Base-by-base conservation (phyloP, 1,140 invertebrate genomes). In the Sinella curviseta region DNA sequence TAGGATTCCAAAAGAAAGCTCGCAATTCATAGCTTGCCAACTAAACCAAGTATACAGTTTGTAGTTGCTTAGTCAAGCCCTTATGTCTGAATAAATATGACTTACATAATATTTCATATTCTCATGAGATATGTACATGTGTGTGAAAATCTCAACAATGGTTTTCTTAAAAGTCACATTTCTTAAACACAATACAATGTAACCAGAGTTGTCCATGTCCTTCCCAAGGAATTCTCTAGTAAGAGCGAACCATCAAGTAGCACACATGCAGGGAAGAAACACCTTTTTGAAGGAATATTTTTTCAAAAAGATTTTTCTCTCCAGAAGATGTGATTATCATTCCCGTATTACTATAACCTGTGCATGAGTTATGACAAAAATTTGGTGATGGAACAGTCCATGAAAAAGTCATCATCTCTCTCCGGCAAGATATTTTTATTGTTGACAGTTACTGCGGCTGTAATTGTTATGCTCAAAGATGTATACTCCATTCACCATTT, bases 391-490 rank as follows among this genome's bases (percentile, higher is more conserved):
- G 26, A 48, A 65, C 26, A 73, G 55, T 57, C 65, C 74, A 79
- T 79, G 78, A 80, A 80, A 76, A 80, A 76, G 54, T 80, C 78
- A 80, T 80, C 78, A 76, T 76, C 30, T 33, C 26, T 8, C 12
- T 35, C 24, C 20, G n/a, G 8, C 26, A 65, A 65, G 57, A 33
- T 4, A 70, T 70, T 17, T 57, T n/a, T 70, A 70, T 70, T 70
- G 65, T 14, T 70, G 65, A 70, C 65, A 70, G 26, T 33, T 31
- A 70, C 26, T 26, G 24, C 4, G 24, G 57, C 24, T 4, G 4
- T 26, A 60, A 14, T 4, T n/a, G 12, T 60, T 60, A n/a, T 60
- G 57, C 12, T 60, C 8, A 48, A 48, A 48, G 20, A 48, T 12
- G 20, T 8, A 48, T 12, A 48, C n/a, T n/a, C n/a, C n/a, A n/a